Evolutionary conservation across 2,888 invertebrate species (phyloP).

Genomic region (Linnaemya vulpina): DNA sequence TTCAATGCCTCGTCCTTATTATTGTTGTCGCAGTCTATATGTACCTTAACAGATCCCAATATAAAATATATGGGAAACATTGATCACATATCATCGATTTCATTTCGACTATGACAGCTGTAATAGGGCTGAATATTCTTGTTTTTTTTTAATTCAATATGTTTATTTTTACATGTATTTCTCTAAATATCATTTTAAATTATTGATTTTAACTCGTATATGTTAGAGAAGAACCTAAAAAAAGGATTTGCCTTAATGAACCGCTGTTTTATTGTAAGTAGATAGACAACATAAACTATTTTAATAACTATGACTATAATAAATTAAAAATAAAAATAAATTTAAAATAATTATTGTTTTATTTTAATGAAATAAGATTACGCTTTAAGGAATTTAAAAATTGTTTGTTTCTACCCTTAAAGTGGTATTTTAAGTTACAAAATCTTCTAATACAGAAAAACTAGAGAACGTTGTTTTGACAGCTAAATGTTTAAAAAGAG

Average conservation of each 20-base stretch:
- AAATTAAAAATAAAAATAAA: slow-evolving; percentile 30
- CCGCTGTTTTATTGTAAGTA: slow-evolving; percentile 56
- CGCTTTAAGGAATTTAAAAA: no score
- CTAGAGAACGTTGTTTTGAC: no score
- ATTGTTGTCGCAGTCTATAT: no score
- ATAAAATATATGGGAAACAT: no score
- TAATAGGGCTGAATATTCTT: neutral
- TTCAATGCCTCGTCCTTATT: neutral
- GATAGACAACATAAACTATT: slow-evolving; percentile 46
- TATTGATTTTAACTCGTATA: slow-evolving; percentile 28
- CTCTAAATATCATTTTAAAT: slow-evolving; percentile 7
- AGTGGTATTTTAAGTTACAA: no score
- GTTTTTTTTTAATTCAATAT: neutral
- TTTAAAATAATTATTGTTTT: neutral
- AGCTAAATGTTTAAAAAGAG: no score
- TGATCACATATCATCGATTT: no score
- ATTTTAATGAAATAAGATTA: neutral
- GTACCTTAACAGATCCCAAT: no score
- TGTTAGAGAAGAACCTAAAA: slow-evolving; percentile 2
- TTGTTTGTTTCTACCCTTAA: no score
- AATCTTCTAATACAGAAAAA: no score
- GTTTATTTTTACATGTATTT: neutral
- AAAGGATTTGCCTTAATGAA: slow-evolving; percentile 48
- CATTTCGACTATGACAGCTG: no score
- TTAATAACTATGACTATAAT: slow-evolving; percentile 32